Evolutionary conservation across 2,797 vertebrate species (phyloP), one percentile per base, ranked within the genome.

Genomic region (Podarcis siculus): DNA sequence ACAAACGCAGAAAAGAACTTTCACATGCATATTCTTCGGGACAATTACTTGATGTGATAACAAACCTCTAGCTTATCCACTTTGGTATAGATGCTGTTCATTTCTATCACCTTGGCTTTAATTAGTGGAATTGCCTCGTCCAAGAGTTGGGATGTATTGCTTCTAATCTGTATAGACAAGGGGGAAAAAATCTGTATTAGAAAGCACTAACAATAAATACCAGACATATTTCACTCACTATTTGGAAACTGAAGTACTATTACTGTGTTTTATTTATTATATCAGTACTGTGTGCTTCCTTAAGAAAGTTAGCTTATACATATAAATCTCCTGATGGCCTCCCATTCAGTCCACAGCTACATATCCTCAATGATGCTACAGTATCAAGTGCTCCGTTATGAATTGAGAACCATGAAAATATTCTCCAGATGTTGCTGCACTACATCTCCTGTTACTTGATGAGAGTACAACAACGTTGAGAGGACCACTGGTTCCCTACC

Each of bases 11-110:
- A 61, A 71, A 35, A 61, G 58, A 61, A 61, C 6, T 61, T 61
- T 61, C 58, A 61, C 58, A 88, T 73, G 66, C 32, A 32, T 30
- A 80, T 2, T 55, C 10, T 17, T 64, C 1, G n/a, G 3, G 72
- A n/a, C 67, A 85, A 45, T 39, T 87, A 83, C 82, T 25, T 88
- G 86, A 88, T 66, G 6, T n/a, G 89, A 85, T 27, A 61, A 93
- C 93, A 27, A 86, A 96, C 95, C 96, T 97, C 96, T 35, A 95
- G 89, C 89, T 91, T 95, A 92, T 96, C 95, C 72, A 92, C 91
- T 88, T 85, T 91, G 80, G 93, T 32, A 13, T 91, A 97, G 89
- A 96, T n/a, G 49, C 82, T 89, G 79, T 87, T 95, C 91, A 95
- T 93, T 89, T 96, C 95, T 23, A 81, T 86, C 87, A 93, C 90